These are phyloP conservation scores for Catharus fuscescens DNA, from an alignment of 2,113 vertebrate genomes.

Conservation along the genomic window DNA sequence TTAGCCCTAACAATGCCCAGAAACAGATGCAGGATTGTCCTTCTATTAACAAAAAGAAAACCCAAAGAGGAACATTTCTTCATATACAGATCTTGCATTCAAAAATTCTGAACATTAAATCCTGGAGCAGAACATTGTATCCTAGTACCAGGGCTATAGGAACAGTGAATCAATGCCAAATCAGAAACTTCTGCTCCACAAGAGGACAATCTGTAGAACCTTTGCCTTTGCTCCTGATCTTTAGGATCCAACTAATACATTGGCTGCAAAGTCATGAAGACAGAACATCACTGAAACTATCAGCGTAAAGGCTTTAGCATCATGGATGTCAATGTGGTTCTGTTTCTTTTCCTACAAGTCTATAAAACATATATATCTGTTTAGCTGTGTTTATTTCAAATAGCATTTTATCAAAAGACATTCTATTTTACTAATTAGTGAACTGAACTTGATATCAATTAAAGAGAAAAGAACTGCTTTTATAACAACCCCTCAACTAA, in stretches of 20 bases:
- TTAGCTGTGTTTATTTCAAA: neutral
- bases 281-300: neutral
- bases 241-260: neutral
- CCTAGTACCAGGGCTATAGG: no score
- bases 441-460: neutral
- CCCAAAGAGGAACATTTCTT: neutral
- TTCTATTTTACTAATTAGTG: neutral
- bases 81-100: neutral
- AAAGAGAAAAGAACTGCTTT: neutral
- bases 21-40: neutral
- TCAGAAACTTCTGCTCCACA: neutral
- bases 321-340: fast-evolving
- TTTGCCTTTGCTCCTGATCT: neutral
- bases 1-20: neutral
- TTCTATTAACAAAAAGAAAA: neutral
- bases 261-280: neutral
- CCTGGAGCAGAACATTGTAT: neutral
- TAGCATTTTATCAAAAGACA: neutral
- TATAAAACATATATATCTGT: neutral
- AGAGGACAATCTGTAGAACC: neutral
- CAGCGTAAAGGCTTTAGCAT: neutral
- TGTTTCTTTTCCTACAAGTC: neutral
- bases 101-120: neutral
- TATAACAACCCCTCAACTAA: neutral
- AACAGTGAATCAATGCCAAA: fast-evolving